Evolutionary conservation across 2,797 vertebrate species (phyloP).

Genomic region (Danio albolineatus): DNA sequence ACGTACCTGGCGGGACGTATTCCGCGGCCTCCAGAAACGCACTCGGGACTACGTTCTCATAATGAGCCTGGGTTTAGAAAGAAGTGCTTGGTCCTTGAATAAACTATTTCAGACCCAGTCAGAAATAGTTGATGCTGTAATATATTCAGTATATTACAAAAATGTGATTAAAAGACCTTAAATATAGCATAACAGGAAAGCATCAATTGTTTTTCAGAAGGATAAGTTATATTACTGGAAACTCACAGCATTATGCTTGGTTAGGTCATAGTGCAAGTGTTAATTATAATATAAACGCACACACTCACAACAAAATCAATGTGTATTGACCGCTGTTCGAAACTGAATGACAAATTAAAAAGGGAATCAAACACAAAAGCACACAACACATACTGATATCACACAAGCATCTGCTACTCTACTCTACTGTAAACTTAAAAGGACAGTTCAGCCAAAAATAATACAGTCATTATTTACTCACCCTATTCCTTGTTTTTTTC

Average conservation of each 20-base stretch:
- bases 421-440: background rate
- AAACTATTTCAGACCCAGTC: too few species aligned
- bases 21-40: too few species aligned
- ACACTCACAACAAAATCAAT: background rate
- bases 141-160: too few species aligned
- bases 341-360: background rate
- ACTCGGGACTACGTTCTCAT: too few species aligned
- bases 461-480: too few species aligned
- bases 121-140: too few species aligned
- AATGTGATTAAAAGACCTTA: too few species aligned
- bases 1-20: too few species aligned
- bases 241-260: background rate
- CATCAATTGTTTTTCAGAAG: background rate
- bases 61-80: too few species aligned
- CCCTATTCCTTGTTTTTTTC: too few species aligned
- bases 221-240: background rate
- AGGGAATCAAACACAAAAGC: slow-evolving; percentile 1
- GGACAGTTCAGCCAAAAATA: too few species aligned
- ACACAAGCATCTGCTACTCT: background rate
- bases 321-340: background rate
- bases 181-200: background rate
- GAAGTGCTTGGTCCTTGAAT: too few species aligned
- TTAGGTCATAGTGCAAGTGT: slow-evolving; percentile 24
- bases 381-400: background rate
- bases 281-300: slow-evolving; percentile 8